Percentiles rank a stretch among this genome's conserved stretches.
Evolutionary conservation across 2,888 invertebrate species (phyloP).

Genomic region (Cataglyphis livida): DNA sequence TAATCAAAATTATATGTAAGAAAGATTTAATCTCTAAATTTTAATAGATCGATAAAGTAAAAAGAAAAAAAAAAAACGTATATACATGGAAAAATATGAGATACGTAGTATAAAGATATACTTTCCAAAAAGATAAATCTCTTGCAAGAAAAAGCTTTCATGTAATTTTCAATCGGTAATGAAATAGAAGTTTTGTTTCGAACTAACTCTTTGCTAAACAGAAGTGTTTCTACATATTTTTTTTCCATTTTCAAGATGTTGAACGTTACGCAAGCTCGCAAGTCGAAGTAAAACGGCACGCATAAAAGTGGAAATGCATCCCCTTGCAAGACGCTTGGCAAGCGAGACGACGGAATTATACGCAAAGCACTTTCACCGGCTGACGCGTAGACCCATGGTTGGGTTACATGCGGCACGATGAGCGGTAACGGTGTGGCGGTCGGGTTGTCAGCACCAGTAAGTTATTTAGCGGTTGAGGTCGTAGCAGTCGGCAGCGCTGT

Average conservation of each 20-base stretch:
- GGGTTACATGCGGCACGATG: conserved; percentile 66
- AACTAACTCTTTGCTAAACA: neutral
- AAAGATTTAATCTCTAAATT: neutral
- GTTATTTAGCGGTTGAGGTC: conserved; percentile 84
- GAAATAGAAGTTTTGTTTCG: conserved; percentile 6
- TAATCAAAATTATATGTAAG: neutral
- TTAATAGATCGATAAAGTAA: neutral
- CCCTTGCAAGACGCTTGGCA: conserved; percentile 30
- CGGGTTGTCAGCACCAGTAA: conserved; percentile 84
- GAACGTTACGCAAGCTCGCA: neutral
- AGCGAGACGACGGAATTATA: conserved; percentile 29
- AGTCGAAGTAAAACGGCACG: conserved; percentile 7
- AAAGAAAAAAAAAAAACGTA: neutral
- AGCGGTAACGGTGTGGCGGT: conserved; percentile 79
- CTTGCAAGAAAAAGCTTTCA: neutral
- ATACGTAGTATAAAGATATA: neutral
- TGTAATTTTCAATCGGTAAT: conserved; percentile 33
- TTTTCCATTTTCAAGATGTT: neutral
- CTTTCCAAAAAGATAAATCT: conserved; percentile 21
- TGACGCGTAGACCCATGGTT: conserved; percentile 47
- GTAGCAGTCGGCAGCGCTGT: conserved; percentile 83
- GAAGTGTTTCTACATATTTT: neutral
- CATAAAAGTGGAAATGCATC: neutral
- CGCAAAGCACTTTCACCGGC: conserved; percentile 29
- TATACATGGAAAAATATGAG: neutral